Evolutionary conservation across 37 sponge, comb jelly and placozoan species (phyloP).

Genomic region (Aphrocallistes beatrix): DNA sequence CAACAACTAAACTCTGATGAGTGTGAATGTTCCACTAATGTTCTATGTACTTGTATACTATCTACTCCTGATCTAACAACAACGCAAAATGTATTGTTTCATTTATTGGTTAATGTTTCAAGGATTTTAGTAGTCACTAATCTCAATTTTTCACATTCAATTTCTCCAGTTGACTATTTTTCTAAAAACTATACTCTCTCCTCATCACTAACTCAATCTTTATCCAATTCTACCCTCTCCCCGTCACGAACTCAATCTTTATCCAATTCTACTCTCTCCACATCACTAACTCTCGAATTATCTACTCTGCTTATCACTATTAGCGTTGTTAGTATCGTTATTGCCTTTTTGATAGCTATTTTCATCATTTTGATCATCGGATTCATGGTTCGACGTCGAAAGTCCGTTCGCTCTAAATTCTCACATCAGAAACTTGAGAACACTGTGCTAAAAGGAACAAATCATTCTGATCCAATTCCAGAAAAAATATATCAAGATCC

Average conservation of each 20-base stretch:
- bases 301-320: background rate
- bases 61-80: background rate
- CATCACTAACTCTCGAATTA: background rate
- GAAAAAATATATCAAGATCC: background rate
- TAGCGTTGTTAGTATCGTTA: background rate
- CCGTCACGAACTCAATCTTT: too few relatives aligned
- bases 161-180: too few relatives aligned
- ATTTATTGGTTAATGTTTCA: background rate
- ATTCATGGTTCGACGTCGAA: background rate
- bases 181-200: too few relatives aligned
- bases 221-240: too few relatives aligned
- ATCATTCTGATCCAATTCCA: background rate
- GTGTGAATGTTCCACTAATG: background rate
- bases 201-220: too few relatives aligned
- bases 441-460: background rate
- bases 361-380: background rate
- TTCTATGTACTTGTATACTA: background rate
- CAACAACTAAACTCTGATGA: background rate
- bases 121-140: background rate
- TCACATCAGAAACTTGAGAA: background rate
- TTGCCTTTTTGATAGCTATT: background rate
- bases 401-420: background rate
- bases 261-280: background rate
- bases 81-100: background rate
- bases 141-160: background rate